Evolutionary conservation across 2,888 invertebrate genomes (phyloP), one percentile per base, ranked within the genome.

Genomic region (Hydriomena furcata): DNA sequence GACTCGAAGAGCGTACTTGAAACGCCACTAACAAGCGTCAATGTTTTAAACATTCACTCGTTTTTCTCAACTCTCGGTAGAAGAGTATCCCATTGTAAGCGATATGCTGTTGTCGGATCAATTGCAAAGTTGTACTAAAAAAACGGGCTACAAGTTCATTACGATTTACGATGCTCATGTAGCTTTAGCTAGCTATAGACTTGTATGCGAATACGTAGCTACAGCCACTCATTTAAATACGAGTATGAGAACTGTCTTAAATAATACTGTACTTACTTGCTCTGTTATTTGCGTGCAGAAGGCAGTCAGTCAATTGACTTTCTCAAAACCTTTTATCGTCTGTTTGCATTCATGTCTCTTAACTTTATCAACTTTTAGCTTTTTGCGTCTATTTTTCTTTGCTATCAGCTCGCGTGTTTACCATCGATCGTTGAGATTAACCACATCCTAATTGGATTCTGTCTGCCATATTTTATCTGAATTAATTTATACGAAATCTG

Each of bases 31-130:
- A 79, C 76, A 73, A 78, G 70, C 56, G 51, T 50, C 68, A 60
- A 76, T 75, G 71, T 73, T 78, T 78, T 55, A 75, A 74, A 71
- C 71, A 74, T 76, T 68, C 58, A 56, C 60, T 59, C 60, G 55
- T 63, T 61, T 60, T 40, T 50, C 40, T 41, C 17, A 31, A 27
- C 23, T 42, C 35, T 10, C 37, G 4, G 8, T 25, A 7, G 8
- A 20, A n/a, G 27, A 35, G 10, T 21, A 25, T 37, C 8, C 10
- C 13, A 10, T 8, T 42, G 35, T 27, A 41, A 36, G 8, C 24
- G 41, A 48, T 48, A 36, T 30, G 10, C 17, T 17, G 7, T 31
- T 34, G 28, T 23, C 12, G 7, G n/a, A 30, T 40, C 20, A 11
- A 32, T 42, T 23, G 11, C 10, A 24, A 21, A 12, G 40, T 30